Percentiles rank a stretch among this genome's conserved stretches.
phyloP scores from a whole-genome alignment of 2,113 vertebrate species.

The Larimichthys crocea region DNA sequence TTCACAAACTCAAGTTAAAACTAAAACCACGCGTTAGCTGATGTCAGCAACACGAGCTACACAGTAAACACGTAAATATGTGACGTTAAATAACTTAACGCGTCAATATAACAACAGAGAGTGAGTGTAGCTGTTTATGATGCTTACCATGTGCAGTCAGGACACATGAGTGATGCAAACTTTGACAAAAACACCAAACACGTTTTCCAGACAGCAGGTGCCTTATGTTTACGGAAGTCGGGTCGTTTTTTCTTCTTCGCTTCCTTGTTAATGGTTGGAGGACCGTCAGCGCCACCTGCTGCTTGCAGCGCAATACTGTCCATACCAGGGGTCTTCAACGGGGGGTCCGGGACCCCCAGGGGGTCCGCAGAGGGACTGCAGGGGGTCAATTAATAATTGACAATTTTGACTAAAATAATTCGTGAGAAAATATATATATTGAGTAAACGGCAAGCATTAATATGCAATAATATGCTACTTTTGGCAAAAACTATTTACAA shows the following conservation, averaged over 20 bases:
- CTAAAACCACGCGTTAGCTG: conserved; percentile 6
- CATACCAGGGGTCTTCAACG: too few species aligned
- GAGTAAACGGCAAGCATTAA: too few species aligned
- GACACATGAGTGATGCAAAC: neutral
- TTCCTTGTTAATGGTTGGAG: accelerated
- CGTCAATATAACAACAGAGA: neutral
- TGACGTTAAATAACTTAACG: neutral
- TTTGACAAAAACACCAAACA: neutral
- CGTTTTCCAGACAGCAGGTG: neutral
- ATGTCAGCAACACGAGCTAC: neutral
- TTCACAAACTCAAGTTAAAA: neutral
- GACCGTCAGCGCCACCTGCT: conserved; percentile 28
- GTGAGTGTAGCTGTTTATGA: neutral
- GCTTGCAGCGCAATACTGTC: neutral
- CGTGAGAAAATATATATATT: too few species aligned
- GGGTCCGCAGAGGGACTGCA: too few species aligned
- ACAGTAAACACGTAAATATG: neutral
- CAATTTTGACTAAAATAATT: too few species aligned
- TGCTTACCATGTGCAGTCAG: conserved; percentile 39
- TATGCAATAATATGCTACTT: too few species aligned
- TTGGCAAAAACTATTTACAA: too few species aligned
- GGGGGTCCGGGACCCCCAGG: too few species aligned
- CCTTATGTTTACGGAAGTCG: conserved; percentile 68
- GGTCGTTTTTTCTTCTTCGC: conserved; percentile 3
- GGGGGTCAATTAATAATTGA: too few species aligned